phyloP scores from a whole-genome alignment of 2,888 invertebrate species.

The Neocrepidodera transversa region DNA sequence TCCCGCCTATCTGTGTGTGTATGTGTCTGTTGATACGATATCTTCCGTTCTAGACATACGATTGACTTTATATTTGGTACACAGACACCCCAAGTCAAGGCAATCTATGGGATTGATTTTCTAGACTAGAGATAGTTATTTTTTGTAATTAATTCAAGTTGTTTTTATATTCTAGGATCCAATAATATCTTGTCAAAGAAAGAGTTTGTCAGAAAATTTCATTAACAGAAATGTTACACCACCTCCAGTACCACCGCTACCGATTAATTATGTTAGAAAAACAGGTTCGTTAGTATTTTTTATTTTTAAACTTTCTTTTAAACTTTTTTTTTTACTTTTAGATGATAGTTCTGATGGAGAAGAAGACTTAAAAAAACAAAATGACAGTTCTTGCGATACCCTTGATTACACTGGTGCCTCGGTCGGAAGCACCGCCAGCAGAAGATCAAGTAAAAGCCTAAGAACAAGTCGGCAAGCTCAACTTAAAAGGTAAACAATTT shows the following conservation, averaged over 20 bases:
- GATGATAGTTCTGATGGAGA: constrained; percentile 66
- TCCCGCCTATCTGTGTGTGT: too few relatives aligned
- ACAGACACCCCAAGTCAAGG: too few relatives aligned
- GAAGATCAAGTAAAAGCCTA: constrained; percentile 50
- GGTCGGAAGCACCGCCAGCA: constrained; percentile 56
- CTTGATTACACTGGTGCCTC: constrained; percentile 62
- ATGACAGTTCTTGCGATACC: constrained; percentile 57
- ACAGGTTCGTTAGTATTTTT: constrained; percentile 39
- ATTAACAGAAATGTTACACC: constrained; percentile 63
- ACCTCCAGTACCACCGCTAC: constrained; percentile 71
- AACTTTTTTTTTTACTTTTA: constrained; percentile 40
- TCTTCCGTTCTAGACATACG: too few relatives aligned
- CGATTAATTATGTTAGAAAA: constrained; percentile 64
- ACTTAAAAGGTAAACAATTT: constrained; percentile 70
- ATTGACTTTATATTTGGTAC: too few relatives aligned
- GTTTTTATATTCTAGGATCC: constrained; percentile 52
- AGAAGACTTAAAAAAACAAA: constrained; percentile 49
- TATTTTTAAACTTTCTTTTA: background rate
- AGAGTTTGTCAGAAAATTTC: constrained; percentile 53
- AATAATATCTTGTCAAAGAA: constrained; percentile 51
- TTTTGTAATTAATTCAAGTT: too few relatives aligned
- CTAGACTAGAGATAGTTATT: too few relatives aligned
- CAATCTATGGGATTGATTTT: too few relatives aligned
- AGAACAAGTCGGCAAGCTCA: constrained; percentile 72
- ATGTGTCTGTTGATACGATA: too few relatives aligned